Base-by-base conservation (phyloP, 2,797 vertebrate species). In the Podarcis lilfordi region DNA sequence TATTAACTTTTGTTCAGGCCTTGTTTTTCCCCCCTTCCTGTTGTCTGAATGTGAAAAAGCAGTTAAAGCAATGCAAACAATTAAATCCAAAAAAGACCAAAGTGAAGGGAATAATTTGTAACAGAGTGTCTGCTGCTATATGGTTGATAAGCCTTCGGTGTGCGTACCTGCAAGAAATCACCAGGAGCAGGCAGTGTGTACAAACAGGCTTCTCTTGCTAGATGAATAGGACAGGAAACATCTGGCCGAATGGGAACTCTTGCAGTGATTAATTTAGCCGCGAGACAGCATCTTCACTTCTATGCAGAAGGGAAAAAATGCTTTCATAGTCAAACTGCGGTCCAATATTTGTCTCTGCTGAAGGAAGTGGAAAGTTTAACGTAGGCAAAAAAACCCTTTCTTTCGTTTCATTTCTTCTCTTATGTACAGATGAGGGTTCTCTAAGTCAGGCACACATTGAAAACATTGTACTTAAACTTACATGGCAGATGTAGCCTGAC, bases 141-240 rank as follows among this genome's bases (percentile, higher is more conserved):
- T 69, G 45, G 23, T 4, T 27, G 29, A 85, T 68, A 77, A 43
- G 37, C 37, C 75, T 66, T 78, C 74, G 21, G 78, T 78, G 75
- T 25, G 3, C 32, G 29, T 32, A 86, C 77, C 66, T 80, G 23
- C 64, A 86, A 71, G 32, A 45, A 82, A 35, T 37, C 50, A 87
- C 74, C 7, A 75, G 55, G 19, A 72, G 55, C 75, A 72, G 27
- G 25, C 64, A 27, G 25, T 75, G 37, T 40, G 35, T 17, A 89
- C 6, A 84, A 74, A 50, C 2, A 40, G 50, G 5, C 32, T 13
- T 85, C 17, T 59, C 10, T 32, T 72, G 2, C 66, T 86, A n/a
- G 64, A 43, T 50, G 66, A 64, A 90, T 90, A 89, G 77, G 66
- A 88, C 29, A 88, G 77, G 75, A 90, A 68, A 21, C 0, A 69